Evolutionary conservation across 2,888 invertebrate genomes (phyloP).

Genomic region (Allolobophora icterica): DNA sequence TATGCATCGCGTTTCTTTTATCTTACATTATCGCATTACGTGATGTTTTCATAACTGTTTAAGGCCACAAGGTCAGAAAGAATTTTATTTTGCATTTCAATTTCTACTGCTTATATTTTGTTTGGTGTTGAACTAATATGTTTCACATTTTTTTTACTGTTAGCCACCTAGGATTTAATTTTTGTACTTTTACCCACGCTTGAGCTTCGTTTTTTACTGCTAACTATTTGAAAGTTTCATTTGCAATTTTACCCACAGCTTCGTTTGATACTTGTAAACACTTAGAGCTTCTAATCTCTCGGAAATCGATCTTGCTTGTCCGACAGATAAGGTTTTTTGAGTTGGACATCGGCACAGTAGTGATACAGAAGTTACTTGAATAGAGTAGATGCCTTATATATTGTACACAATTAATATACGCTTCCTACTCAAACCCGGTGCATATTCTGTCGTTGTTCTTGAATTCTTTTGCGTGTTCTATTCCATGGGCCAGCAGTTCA

Average conservation of each 20-base stretch:
- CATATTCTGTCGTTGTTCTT: too few species aligned
- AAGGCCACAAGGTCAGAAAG: not conserved
- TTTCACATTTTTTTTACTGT: not conserved
- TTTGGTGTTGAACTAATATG: too few species aligned
- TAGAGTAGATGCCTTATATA: not conserved
- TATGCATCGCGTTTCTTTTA: not conserved
- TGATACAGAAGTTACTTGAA: not conserved
- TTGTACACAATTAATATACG: too few species aligned
- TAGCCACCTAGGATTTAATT: not conserved
- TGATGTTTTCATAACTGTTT: not conserved
- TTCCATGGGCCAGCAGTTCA: too few species aligned
- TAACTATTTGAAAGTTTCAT: not conserved
- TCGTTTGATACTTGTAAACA: too few species aligned
- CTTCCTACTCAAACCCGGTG: too few species aligned
- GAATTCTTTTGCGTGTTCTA: too few species aligned
- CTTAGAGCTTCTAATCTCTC: too few species aligned
- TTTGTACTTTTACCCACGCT: not conserved
- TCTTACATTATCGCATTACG: not conserved
- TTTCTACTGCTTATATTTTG: too few species aligned
- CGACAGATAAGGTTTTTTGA: too few species aligned
- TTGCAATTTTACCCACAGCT: not conserved
- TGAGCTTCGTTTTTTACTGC: not conserved
- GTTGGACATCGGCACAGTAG: not conserved
- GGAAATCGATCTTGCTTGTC: too few species aligned
- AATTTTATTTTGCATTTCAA: not conserved